Evolutionary conservation across 1,140 invertebrate species (phyloP).

Genomic region (Eulimnadia texana): DNA sequence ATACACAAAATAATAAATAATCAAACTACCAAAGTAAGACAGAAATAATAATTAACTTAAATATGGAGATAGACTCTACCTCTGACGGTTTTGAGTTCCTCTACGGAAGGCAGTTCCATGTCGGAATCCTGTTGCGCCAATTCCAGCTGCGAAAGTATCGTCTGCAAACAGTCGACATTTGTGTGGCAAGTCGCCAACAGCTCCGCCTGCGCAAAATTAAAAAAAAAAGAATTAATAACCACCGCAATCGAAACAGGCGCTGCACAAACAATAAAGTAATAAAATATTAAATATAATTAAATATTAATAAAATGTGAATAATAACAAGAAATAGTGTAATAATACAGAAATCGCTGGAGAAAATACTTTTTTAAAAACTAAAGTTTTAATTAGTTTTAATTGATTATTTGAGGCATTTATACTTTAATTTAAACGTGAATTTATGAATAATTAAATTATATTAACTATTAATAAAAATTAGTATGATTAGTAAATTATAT

Average conservation of each 20-base stretch:
- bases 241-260: not conserved
- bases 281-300: too few relatives aligned
- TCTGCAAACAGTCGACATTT: constrained; percentile 49
- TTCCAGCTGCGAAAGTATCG: constrained; percentile 29
- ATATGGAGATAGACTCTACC: not conserved
- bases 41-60: not conserved
- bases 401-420: not conserved
- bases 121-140: not conserved
- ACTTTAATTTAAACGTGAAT: not conserved
- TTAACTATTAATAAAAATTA: too few relatives aligned
- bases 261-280: not conserved
- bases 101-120: not conserved
- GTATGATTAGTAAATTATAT: too few relatives aligned
- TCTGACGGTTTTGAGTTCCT: constrained; percentile 1
- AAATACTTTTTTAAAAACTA: too few relatives aligned
- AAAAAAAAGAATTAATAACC: not conserved
- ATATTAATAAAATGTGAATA: too few relatives aligned
- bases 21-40: too few relatives aligned
- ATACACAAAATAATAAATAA: too few relatives aligned
- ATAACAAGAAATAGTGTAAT: too few relatives aligned
- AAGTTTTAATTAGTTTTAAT: not conserved
- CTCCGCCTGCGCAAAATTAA: constrained; percentile 47
- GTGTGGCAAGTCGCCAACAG: constrained; percentile 55
- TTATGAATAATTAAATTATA: too few relatives aligned
- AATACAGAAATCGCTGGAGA: too few relatives aligned